These are phyloP conservation scores for Lethenteron reissneri DNA, from an alignment of 2,113 vertebrate species.

Conservation along the genomic window DNA sequence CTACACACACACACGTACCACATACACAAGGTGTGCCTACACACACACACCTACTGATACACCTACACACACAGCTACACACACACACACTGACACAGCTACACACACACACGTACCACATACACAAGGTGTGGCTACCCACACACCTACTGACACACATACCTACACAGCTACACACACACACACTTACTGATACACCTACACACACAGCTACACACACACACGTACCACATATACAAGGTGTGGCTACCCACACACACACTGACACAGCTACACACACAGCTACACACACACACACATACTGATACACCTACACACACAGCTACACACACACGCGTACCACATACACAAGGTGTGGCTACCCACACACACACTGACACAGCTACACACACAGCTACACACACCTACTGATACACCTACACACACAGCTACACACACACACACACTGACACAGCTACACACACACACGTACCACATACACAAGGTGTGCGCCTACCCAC, in stretches of 20 bases:
- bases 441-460: background rate
- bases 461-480: background rate
- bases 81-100: background rate
- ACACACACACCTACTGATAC: background rate
- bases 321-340: no score
- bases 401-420: no score
- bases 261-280: background rate
- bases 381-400: background rate
- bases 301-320: background rate
- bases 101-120: no score
- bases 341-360: background rate
- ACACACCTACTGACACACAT: background rate
- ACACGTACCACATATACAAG: background rate
- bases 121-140: no score
- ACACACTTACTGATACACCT: background rate
- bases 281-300: background rate
- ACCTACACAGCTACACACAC: background rate
- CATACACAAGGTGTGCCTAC: no score
- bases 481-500: background rate
- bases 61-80: background rate
- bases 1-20: no score
- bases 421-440: no score
- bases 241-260: background rate
- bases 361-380: background rate
- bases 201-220: no score